phyloP scores from a whole-genome alignment of 1,140 invertebrate species.

The Drosophila bifasciata region DNA sequence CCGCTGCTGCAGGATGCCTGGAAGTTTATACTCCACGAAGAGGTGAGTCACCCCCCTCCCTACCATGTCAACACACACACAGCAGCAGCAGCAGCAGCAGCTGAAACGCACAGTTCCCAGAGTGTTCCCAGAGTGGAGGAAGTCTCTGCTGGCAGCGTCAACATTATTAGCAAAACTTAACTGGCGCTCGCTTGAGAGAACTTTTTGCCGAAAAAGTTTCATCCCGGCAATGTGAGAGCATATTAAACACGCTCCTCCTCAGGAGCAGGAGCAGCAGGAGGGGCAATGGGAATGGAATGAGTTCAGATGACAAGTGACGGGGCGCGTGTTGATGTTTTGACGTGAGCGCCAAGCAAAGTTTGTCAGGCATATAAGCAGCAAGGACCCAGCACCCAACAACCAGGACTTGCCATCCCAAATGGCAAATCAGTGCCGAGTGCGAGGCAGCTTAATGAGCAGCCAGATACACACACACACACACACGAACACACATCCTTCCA shows the following conservation, averaged over 20 bases:
- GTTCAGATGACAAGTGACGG: slow-evolving; percentile 44
- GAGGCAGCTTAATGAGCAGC: slow-evolving; percentile 67
- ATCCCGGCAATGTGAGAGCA: slow-evolving; percentile 68
- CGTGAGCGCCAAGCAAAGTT: slow-evolving; percentile 70
- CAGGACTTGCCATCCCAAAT: slow-evolving; percentile 57
- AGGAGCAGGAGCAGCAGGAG: too few relatives aligned
- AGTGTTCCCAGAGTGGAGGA: slow-evolving; percentile 1
- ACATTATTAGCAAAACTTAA: slow-evolving; percentile 80
- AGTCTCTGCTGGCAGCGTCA: slow-evolving; percentile 37
- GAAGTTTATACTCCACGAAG: slow-evolving; percentile 72
- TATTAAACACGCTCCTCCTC: slow-evolving; percentile 65
- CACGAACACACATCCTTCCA: too few relatives aligned
- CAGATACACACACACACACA: slow-evolving; percentile 2
- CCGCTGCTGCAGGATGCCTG: slow-evolving; percentile 56
- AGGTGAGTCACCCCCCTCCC: too few relatives aligned
- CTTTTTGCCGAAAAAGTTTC: slow-evolving; percentile 70
- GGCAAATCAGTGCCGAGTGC: slow-evolving; percentile 64
- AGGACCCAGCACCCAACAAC: background rate
- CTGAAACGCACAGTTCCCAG: slow-evolving; percentile 2
- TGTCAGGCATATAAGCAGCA: slow-evolving; percentile 42
- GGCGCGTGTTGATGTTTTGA: slow-evolving; percentile 80
- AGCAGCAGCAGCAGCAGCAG: too few relatives aligned
- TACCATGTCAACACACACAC: slow-evolving; percentile 43
- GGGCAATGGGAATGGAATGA: background rate
- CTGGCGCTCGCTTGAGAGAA: slow-evolving; percentile 57